Conservation (phyloP, 2,113 vertebrate species). For the Centropristis striata region DNA sequence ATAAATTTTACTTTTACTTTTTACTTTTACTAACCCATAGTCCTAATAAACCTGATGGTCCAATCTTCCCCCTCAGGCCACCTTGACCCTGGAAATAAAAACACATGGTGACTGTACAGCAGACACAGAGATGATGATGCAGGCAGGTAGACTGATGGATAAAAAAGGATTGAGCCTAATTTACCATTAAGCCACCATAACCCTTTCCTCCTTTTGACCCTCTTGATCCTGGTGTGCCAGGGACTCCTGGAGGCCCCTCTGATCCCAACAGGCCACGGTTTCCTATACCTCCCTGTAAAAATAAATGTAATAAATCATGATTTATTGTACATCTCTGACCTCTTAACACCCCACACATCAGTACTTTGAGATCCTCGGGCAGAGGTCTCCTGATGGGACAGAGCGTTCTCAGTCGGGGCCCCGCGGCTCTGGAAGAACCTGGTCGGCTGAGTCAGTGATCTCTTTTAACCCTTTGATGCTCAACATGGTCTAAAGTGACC, state of each 20-base stretch:
- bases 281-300: slow-evolving; percentile 80
- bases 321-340: too few species aligned
- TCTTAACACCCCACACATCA: too few species aligned
- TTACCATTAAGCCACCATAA: slow-evolving; percentile 81
- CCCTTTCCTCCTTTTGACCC: slow-evolving; percentile 86
- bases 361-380: too few species aligned
- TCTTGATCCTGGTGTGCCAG: slow-evolving; percentile 75
- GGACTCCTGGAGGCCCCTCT: slow-evolving; percentile 71
- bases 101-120: neutral
- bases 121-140: neutral
- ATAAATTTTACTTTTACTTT: neutral
- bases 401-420: too few species aligned
- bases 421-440: too few species aligned
- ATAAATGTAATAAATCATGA: neutral
- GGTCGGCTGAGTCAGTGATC: too few species aligned
- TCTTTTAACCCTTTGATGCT: too few species aligned
- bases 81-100: slow-evolving; percentile 83
- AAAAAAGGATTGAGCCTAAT: slow-evolving; percentile 28
- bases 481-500: too few species aligned
- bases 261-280: slow-evolving; percentile 72
- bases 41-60: slow-evolving; percentile 82
- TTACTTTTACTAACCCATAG: slow-evolving; percentile 70
- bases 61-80: slow-evolving; percentile 81
- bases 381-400: too few species aligned
- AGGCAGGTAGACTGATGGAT: neutral